A percentile compares a stretch with the other conserved stretches of the same genome.
Conservation (phyloP, 1,140 invertebrate genomes). For the Cydia strobilella region DNA sequence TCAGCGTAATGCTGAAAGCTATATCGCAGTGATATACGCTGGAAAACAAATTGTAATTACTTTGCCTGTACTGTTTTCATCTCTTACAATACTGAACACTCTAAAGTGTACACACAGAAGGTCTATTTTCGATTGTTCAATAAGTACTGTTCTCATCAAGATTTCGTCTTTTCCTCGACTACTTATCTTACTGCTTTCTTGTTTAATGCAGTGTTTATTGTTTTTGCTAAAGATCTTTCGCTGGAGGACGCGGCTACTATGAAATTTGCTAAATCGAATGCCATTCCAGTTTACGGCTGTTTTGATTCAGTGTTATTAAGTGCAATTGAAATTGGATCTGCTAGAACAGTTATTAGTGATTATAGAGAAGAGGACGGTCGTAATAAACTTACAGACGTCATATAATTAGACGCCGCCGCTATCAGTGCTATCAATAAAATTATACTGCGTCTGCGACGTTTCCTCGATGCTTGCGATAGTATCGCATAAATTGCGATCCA, state of each 20-base stretch:
- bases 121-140: constrained; percentile 34
- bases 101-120: constrained; percentile 26
- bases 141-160: constrained; percentile 37
- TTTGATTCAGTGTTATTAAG: constrained; percentile 28
- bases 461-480: constrained; percentile 38
- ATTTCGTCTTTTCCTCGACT: constrained; percentile 45
- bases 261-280: constrained; percentile 26
- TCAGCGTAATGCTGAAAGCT: constrained; percentile 52
- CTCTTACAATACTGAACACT: constrained; percentile 21
- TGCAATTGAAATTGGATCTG: constrained; percentile 29
- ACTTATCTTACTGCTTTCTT: constrained; percentile 45
- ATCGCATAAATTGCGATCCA: constrained; percentile 46
- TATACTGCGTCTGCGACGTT: constrained; percentile 39
- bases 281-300: constrained; percentile 28
- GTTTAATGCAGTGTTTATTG: constrained; percentile 47
- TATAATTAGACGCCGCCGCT: constrained; percentile 35
- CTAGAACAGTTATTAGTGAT: constrained; percentile 24
- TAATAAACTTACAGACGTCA: constrained; percentile 30
- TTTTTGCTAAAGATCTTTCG: constrained; percentile 46
- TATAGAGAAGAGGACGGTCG: constrained; percentile 12
- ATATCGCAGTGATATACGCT: constrained; percentile 50
- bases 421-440: constrained; percentile 40
- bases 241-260: constrained; percentile 26
- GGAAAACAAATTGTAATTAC: constrained; percentile 57
- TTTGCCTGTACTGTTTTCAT: constrained; percentile 35